A percentile compares a stretch with the other conserved stretches of the same genome.
phyloP scores from a whole-genome alignment of 2,888 invertebrate genomes.

The Psylliodes chrysocephalus region DNA sequence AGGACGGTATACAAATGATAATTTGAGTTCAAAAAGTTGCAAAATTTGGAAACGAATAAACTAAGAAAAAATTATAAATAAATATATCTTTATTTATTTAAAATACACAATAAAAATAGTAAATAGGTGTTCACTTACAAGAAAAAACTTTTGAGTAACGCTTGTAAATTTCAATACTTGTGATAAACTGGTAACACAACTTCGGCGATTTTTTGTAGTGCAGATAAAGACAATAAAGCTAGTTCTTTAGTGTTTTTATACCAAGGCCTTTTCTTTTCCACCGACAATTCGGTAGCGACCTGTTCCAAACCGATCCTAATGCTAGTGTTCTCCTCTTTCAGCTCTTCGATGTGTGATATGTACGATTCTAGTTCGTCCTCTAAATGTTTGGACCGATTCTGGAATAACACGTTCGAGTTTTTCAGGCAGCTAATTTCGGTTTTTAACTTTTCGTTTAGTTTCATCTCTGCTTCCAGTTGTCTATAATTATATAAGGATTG shows the following conservation, averaged over 20 bases:
- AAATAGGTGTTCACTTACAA: constrained; percentile 27
- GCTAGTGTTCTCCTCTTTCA: constrained; percentile 39
- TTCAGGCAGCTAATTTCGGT: constrained; percentile 28
- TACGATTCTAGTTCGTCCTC: constrained; percentile 45
- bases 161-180: constrained; percentile 29
- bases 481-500: constrained; percentile 33
- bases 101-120: constrained; percentile 30
- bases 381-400: constrained; percentile 31
- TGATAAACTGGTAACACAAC: constrained; percentile 51
- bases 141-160: constrained; percentile 17
- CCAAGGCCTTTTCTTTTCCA: constrained; percentile 51
- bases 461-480: constrained; percentile 24
- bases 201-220: constrained; percentile 50
- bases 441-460: constrained; percentile 27
- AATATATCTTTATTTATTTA: constrained; percentile 29
- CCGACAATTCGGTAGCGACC: constrained; percentile 40
- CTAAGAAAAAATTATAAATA: not conserved
- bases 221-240: constrained; percentile 47
- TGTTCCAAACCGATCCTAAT: constrained; percentile 38
- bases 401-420: too few relatives aligned
- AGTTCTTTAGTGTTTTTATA: constrained; percentile 46
- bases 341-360: constrained; percentile 36
- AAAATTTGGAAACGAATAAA: too few relatives aligned
- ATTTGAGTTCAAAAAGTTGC: too few relatives aligned
- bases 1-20: too few relatives aligned